A percentile compares a stretch with the other conserved stretches of the same genome.
phyloP scores from a whole-genome alignment of 2,888 invertebrate genomes.

The Xylota segnis region DNA sequence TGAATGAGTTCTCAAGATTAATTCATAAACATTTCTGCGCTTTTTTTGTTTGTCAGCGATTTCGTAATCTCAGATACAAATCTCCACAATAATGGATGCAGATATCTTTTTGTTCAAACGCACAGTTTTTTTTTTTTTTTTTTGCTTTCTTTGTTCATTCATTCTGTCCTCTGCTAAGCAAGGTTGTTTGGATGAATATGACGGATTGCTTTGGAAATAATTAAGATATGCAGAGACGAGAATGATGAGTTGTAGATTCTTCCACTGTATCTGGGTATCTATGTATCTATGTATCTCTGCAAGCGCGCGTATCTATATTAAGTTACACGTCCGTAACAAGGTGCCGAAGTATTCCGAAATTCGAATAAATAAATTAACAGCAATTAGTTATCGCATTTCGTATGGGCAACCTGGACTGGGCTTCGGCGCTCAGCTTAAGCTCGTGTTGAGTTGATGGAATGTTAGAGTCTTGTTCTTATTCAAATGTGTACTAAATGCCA shows the following conservation, averaged over 20 bases:
- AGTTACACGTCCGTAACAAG: slow-evolving; percentile 20
- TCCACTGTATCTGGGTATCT: background rate
- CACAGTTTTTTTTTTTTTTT: background rate
- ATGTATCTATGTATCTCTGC: background rate
- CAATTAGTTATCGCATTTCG: slow-evolving; percentile 48
- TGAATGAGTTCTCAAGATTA: slow-evolving; percentile 35
- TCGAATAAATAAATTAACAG: slow-evolving; percentile 46
- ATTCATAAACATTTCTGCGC: slow-evolving; percentile 34
- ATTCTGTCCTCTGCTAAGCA: background rate
- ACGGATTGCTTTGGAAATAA: slow-evolving; percentile 50
- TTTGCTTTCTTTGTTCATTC: background rate
- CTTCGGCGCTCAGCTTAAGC: slow-evolving; percentile 14
- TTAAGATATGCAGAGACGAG: slow-evolving; percentile 16
- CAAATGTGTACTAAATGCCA: slow-evolving; percentile 13
- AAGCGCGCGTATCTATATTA: slow-evolving; percentile 8
- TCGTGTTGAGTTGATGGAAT: slow-evolving; percentile 25
- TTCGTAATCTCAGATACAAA: slow-evolving; percentile 45
- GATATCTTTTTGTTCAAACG: slow-evolving; percentile 3
- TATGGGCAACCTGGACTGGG: background rate
- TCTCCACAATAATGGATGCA: slow-evolving; percentile 32
- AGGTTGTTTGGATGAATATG: background rate
- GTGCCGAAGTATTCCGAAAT: slow-evolving; percentile 48
- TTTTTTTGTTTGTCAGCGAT: slow-evolving; percentile 25
- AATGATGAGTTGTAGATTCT: background rate
- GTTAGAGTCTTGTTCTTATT: slow-evolving; percentile 17